These are phyloP conservation scores for Onychorhynchus coronatus DNA, from an alignment of 2,113 vertebrate species.

Conservation along the genomic window DNA sequence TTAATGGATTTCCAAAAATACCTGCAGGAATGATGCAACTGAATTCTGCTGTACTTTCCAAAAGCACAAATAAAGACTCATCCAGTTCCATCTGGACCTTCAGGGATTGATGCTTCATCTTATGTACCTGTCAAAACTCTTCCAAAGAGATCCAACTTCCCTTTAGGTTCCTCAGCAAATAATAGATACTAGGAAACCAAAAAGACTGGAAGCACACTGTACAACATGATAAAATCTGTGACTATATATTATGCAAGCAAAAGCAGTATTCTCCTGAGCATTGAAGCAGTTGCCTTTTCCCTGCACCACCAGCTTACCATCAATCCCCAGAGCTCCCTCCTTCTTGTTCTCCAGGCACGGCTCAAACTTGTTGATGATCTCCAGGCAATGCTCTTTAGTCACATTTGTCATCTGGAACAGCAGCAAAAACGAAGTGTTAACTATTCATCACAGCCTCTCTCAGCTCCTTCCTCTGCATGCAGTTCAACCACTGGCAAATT, in stretches of 20 bases:
- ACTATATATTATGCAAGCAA: neutral
- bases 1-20: neutral
- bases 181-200: neutral
- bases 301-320: conserved; percentile 78
- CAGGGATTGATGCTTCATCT: neutral
- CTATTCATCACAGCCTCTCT: neutral
- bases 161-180: neutral
- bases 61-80: neutral
- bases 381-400: conserved; percentile 86
- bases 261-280: neutral
- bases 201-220: neutral
- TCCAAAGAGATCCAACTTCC: neutral
- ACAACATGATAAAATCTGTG: neutral
- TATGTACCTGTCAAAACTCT: neutral
- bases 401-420: conserved; percentile 84
- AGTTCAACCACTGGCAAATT: neutral
- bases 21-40: neutral
- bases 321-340: conserved; percentile 88
- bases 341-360: conserved; percentile 91
- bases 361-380: conserved; percentile 91
- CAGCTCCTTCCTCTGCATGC: neutral
- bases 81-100: neutral
- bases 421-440: neutral
- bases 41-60: neutral
- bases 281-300: neutral